A percentile compares a stretch with the other conserved stretches of the same genome.
These are phyloP conservation scores for Meteorus sp. DNA, from an alignment of 1,140 invertebrate genomes.

Conservation along the genomic window DNA sequence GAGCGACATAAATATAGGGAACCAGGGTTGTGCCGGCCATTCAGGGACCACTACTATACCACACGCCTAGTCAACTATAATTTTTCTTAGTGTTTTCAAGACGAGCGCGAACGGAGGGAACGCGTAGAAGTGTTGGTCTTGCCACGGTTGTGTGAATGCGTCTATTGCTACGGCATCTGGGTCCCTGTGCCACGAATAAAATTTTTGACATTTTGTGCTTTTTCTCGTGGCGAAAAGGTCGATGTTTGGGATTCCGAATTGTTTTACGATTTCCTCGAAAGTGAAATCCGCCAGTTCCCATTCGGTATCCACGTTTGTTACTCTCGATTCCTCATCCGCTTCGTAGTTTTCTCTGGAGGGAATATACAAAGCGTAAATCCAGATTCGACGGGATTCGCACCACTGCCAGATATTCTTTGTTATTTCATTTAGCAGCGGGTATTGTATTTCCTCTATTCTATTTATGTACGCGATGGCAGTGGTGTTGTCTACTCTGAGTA, in stretches of 20 bases:
- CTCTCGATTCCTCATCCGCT: conserved; percentile 1
- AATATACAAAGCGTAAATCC: conserved; percentile 4
- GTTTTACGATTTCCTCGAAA: background rate
- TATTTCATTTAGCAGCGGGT: background rate
- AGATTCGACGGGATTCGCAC: background rate
- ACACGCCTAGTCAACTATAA: conserved; percentile 33
- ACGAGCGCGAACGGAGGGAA: conserved; percentile 40
- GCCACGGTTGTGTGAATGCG: conserved; percentile 4
- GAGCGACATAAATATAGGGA: no score
- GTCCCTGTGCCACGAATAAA: background rate
- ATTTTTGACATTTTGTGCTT: conserved; percentile 1
- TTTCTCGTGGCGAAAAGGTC: conserved; percentile 6
- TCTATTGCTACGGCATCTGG: conserved; percentile 1
- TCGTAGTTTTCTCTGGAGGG: conserved; percentile 6
- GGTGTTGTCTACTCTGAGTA: conserved; percentile 11
- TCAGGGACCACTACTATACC: conserved; percentile 36
- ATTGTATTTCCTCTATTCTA: conserved; percentile 3
- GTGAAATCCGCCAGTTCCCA: background rate
- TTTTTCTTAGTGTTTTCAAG: conserved; percentile 32
- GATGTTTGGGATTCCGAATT: background rate
- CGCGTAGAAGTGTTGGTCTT: conserved; percentile 28
- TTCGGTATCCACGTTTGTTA: background rate
- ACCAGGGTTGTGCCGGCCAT: no score
- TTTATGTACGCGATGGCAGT: conserved; percentile 17
- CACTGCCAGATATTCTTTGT: conserved; percentile 2